These are phyloP conservation scores for Anas platyrhynchos DNA, from an alignment of 2,113 vertebrate genomes.

Conservation along the genomic window DNA sequence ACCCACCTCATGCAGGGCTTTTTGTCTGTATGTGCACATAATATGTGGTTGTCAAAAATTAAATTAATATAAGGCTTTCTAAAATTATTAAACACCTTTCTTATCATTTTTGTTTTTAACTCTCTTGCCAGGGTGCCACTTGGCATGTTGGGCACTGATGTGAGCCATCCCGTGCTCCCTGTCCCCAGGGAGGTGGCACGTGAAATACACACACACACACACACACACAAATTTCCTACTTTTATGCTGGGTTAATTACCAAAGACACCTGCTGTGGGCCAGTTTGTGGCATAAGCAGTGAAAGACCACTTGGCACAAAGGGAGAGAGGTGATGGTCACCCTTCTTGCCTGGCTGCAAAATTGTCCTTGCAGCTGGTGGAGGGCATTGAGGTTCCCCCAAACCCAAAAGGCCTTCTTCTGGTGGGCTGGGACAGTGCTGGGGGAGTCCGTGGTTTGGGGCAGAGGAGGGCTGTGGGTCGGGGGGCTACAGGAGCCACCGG, in stretches of 20 bases:
- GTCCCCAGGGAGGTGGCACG: not conserved
- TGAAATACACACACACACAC: not conserved
- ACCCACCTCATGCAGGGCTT: not conserved
- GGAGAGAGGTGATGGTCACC: not conserved
- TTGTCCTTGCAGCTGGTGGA: not conserved
- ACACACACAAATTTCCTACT: not conserved
- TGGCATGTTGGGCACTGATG: not conserved
- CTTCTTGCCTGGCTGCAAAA: not conserved
- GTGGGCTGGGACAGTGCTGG: not conserved
- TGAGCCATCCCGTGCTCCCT: not conserved
- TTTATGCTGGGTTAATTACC: not conserved
- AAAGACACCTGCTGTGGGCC: not conserved
- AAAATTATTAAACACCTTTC: not conserved
- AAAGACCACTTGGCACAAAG: not conserved
- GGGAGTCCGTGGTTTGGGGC: not conserved
- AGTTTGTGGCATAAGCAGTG: not conserved
- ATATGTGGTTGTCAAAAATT: not conserved
- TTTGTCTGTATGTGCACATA: not conserved
- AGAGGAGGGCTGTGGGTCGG: not conserved
- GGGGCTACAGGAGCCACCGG: not conserved
- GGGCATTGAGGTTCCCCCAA: not conserved
- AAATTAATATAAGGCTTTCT: no score
- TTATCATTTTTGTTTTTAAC: not conserved
- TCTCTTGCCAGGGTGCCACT: not conserved
- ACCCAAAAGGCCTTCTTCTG: not conserved